phyloP scores from a whole-genome alignment of 2,797 vertebrate genomes.

The Cuniculus paca region DNA sequence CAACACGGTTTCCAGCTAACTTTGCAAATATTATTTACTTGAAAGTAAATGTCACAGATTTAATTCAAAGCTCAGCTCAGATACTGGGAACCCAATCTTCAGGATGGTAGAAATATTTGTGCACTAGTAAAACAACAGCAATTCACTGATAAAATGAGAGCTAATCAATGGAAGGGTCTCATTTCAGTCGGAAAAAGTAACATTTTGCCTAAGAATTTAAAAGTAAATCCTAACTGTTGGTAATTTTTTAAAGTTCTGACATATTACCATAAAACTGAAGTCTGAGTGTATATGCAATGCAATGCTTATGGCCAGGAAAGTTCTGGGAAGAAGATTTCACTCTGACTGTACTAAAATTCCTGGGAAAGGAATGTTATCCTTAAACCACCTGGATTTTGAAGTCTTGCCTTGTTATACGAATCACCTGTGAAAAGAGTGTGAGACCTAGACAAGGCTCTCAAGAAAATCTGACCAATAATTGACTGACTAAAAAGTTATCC shows the following conservation, averaged over 20 bases:
- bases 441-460: background rate
- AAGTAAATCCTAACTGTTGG: background rate
- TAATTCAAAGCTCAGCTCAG: background rate
- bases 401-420: background rate
- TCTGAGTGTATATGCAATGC: background rate
- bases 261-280: background rate
- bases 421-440: fast-evolving
- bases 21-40: background rate
- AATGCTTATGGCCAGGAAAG: too few relatives aligned
- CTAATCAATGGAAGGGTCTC: fast-evolving
- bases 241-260: background rate
- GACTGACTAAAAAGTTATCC: background rate
- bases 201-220: background rate
- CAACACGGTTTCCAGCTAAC: background rate
- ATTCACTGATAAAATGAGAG: background rate
- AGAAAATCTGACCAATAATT: background rate
- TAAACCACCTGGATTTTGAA: background rate
- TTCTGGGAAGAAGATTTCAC: fast-evolving
- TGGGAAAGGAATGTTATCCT: background rate
- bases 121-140: background rate
- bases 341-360: background rate
- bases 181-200: background rate
- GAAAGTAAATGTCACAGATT: background rate
- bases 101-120: fast-evolving
- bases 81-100: too few relatives aligned